Evolutionary conservation across 2,888 invertebrate species (phyloP), one percentile per base, ranked within the genome.

Genomic region (Amphipoea oculea): DNA sequence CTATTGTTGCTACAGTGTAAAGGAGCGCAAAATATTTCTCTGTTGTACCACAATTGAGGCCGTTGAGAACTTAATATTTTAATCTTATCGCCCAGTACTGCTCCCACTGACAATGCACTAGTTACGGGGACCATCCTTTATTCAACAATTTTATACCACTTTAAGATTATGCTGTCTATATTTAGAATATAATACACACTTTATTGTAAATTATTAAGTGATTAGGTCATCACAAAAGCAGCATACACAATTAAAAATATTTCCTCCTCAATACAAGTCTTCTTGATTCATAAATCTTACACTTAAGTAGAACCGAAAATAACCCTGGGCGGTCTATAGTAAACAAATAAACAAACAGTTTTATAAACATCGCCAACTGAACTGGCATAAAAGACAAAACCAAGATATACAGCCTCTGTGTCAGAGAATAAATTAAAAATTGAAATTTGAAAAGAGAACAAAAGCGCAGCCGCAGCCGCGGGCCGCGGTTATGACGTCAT

Each of bases 401-500:
- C 76, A 89, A 92, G 92, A 94, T 93, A 93, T 89, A 92, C 91
- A 89, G 89, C 91, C 93, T 92, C 90, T 92, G 90, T 93, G 93
- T 94, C 93, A 93, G 94, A 91, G 90, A 93, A 94, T 94, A 94
- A 94, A 93, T 93, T 91, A 93, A 93, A 92, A 92, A 91, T 87
- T 86, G 86, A 90, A 86, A 90, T 92, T 93, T 91, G 88, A 92
- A 94, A 95, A 93, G 93, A 88, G 92, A 94, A 91, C 90, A 90
- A 88, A 88, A 88, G 89, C 83, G 86, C 82, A 51, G 60, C 78
- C 75, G 68, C 77, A 51, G 83, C 90, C 90, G 91, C 93, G 86
- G 84, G 90, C 91, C 90, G 88, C 87, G 85, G 91, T 90, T 92
- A 94, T 96, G 95, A 95, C 95, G 95, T 96, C 96, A 96, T 96